Percentiles rank a stretch among this genome's conserved stretches.
Conservation (phyloP, 53 echinoderm and acorn worm species). For the Luidia sarsii region DNA sequence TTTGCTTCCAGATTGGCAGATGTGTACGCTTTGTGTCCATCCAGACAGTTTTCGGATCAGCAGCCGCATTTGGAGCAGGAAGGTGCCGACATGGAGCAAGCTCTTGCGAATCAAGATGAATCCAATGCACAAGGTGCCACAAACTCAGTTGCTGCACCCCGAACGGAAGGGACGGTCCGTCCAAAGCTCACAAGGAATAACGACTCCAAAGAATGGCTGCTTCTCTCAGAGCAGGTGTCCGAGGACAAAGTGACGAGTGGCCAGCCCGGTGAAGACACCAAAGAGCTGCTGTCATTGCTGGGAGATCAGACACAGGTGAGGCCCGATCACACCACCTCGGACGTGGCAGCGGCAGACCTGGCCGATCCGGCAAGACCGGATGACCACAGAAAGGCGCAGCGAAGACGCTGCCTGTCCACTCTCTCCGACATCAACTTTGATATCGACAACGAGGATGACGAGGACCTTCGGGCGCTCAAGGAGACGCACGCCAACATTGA, state of each 20-base stretch:
- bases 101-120: no score
- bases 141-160: no score
- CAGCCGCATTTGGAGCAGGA: no score
- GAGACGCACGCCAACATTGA: conserved; percentile 50
- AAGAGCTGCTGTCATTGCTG: not conserved
- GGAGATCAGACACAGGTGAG: not conserved
- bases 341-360: not conserved
- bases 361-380: not conserved
- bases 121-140: no score
- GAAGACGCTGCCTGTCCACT: conserved; percentile 41
- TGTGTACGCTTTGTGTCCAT: not conserved
- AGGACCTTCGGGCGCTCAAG: conserved; percentile 52
- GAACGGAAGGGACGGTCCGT: no score
- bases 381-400: not conserved
- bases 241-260: not conserved
- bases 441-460: conserved; percentile 67
- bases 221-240: no score
- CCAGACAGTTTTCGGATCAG: no score
- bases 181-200: no score
- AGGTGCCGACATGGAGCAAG: no score
- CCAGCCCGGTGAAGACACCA: not conserved
- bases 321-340: not conserved
- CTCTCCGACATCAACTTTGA: conserved; percentile 94
- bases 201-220: no score
- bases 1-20: not conserved